These are phyloP conservation scores for Morpho deidamia DNA, from an alignment of 2,888 invertebrate species.

Conservation along the genomic window DNA sequence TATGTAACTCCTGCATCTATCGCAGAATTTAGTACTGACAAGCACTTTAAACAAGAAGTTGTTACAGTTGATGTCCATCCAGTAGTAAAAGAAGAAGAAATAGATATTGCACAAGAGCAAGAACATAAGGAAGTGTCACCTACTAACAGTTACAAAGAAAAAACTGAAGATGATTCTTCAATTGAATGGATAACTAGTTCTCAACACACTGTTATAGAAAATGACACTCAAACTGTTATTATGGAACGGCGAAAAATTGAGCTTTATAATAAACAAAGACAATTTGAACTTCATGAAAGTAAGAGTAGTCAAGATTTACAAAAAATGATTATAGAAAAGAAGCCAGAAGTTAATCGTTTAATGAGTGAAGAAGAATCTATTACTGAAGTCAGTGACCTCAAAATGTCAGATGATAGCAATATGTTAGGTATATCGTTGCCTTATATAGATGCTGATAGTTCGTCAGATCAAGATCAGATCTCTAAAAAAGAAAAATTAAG, in stretches of 20 bases:
- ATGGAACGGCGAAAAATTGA: constrained; percentile 80
- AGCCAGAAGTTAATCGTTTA: constrained; percentile 68
- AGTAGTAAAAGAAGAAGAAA: constrained; percentile 47
- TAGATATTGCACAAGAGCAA: constrained; percentile 32
- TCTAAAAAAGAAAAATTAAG: constrained; percentile 44
- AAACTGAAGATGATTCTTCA: constrained; percentile 67
- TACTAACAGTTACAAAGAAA: constrained; percentile 60
- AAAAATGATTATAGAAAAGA: constrained; percentile 51
- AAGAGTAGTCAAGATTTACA: constrained; percentile 59
- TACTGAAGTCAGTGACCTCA: constrained; percentile 81
- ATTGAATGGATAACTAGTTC: constrained; percentile 70
- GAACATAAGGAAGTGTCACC: constrained; percentile 53
- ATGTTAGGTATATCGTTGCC: constrained; percentile 70
- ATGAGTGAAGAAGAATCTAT: constrained; percentile 84
- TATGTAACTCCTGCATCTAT: constrained; percentile 65
- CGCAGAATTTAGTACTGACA: constrained; percentile 50
- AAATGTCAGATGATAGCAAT: constrained; percentile 71
- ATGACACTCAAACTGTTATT: constrained; percentile 80
- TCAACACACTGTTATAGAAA: constrained; percentile 64
- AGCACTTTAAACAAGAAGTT: constrained; percentile 70
- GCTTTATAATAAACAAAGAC: constrained; percentile 76
- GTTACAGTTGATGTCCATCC: constrained; percentile 71
- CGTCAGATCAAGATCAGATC: constrained; percentile 65
- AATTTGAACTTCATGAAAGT: constrained; percentile 63
- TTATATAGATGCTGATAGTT: constrained; percentile 75